phyloP scores from a whole-genome alignment of 2,888 invertebrate species.

The Serrognathus titanus region DNA sequence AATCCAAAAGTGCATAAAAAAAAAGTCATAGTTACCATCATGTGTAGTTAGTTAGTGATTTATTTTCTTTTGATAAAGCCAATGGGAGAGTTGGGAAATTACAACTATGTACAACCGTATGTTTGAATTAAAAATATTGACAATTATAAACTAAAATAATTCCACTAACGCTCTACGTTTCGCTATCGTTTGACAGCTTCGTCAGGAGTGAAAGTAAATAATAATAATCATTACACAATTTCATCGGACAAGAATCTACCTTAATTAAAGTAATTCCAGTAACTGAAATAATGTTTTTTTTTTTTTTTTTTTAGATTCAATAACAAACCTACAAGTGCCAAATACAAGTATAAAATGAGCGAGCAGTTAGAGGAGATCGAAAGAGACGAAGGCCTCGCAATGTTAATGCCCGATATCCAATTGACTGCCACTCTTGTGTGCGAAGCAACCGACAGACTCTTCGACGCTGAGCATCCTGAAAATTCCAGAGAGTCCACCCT shows the following conservation, averaged over 20 bases:
- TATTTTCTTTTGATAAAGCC: not conserved
- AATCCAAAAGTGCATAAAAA: not conserved
- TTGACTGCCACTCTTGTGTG: slow-evolving; percentile 57
- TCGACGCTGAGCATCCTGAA: slow-evolving; percentile 43
- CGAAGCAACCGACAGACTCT: slow-evolving; percentile 46
- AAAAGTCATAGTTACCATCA: not conserved
- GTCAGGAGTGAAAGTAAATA: too few relatives aligned
- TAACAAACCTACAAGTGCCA: slow-evolving; percentile 31
- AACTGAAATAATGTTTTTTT: not conserved
- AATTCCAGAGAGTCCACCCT: slow-evolving; percentile 37
- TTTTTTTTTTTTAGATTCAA: slow-evolving; percentile 32
- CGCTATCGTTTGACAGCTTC: too few relatives aligned
- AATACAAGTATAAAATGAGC: slow-evolving; percentile 36
- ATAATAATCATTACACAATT: too few relatives aligned
- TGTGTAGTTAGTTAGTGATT: not conserved
- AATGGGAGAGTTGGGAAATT: too few relatives aligned
- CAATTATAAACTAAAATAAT: not conserved
- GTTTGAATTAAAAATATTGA: not conserved
- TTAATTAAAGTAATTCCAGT: too few relatives aligned
- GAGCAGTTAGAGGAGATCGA: slow-evolving; percentile 63
- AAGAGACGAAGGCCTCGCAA: slow-evolving; percentile 84
- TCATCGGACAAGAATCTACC: too few relatives aligned
- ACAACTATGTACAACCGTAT: too few relatives aligned
- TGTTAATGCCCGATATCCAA: slow-evolving; percentile 88
- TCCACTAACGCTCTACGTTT: too few relatives aligned